These are phyloP conservation scores for Tamias sibiricus DNA, from an alignment of 2,113 vertebrate species.

Conservation along the genomic window DNA sequence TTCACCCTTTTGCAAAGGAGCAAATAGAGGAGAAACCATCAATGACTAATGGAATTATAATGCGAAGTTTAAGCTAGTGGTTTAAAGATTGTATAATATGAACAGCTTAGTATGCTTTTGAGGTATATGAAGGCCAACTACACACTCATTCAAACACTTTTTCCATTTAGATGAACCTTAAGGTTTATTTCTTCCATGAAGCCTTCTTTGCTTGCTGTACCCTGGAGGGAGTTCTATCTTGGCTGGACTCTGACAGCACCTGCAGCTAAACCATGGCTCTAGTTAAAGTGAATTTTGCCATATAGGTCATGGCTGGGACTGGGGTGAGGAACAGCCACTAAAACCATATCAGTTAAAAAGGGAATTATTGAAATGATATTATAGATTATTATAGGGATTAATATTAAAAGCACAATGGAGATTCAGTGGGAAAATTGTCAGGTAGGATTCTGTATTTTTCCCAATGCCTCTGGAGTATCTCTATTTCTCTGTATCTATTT, in stretches of 20 bases:
- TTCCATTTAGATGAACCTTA: not conserved
- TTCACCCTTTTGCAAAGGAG: constrained; percentile 19
- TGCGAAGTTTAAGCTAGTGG: constrained; percentile 14
- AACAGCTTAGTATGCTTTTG: not conserved
- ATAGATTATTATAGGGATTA: not conserved
- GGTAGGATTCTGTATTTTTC: not conserved
- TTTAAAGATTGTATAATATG: not conserved
- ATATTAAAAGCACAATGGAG: not conserved
- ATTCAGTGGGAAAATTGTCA: not conserved
- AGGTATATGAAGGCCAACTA: not conserved
- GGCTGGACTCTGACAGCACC: not conserved
- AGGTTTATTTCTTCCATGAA: not conserved
- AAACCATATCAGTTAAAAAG: constrained; percentile 31
- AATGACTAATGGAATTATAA: not conserved
- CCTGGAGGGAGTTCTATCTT: not conserved
- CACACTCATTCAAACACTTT: not conserved
- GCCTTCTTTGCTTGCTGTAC: not conserved
- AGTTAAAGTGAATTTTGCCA: not conserved
- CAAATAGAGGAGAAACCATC: constrained; percentile 34
- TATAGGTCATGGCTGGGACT: not conserved
- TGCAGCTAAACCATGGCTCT: not conserved
- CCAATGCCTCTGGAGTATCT: not conserved
- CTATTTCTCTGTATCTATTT: not conserved
- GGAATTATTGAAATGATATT: not conserved
- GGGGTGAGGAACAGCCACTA: not conserved